phyloP scores from a whole-genome alignment of 1,140 invertebrate genomes.

The Caenorhabditis elegans region DNA sequence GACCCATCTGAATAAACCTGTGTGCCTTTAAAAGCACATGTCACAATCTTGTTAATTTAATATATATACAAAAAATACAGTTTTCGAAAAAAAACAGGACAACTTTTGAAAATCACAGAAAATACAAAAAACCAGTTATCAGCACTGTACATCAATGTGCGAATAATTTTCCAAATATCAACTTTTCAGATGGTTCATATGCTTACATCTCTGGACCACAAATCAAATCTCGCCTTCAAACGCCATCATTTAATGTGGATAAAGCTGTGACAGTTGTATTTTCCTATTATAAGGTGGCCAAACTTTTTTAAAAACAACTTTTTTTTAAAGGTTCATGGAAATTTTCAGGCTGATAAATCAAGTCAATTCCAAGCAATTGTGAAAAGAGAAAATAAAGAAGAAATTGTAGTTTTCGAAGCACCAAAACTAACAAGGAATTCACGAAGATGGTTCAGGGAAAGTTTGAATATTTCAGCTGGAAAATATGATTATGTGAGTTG shows the following conservation, averaged over 20 bases:
- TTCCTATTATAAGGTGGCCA: constrained; percentile 53
- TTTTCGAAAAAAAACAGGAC: no score
- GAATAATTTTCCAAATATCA: no score
- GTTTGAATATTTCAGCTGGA: constrained; percentile 38
- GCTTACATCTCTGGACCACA: constrained; percentile 52
- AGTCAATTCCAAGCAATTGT: constrained; percentile 43
- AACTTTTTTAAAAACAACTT: not conserved
- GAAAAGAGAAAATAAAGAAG: constrained; percentile 45
- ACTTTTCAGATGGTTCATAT: constrained; percentile 50
- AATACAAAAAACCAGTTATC: no score
- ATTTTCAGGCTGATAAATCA: constrained; percentile 32
- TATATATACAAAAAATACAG: no score
- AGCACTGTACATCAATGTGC: no score
- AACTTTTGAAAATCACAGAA: no score
- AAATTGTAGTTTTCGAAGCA: constrained; percentile 49
- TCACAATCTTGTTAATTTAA: no score
- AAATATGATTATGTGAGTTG: constrained; percentile 50
- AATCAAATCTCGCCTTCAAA: constrained; percentile 44
- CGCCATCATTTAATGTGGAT: constrained; percentile 51
- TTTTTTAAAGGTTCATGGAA: not conserved
- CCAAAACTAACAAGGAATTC: constrained; percentile 48
- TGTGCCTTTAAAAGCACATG: no score
- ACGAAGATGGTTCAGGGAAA: constrained; percentile 58
- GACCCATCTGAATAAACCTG: no score
- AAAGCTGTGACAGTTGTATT: constrained; percentile 53